Conservation (phyloP, 2,797 vertebrate species). For the Micropoecilia bifurca region DNA sequence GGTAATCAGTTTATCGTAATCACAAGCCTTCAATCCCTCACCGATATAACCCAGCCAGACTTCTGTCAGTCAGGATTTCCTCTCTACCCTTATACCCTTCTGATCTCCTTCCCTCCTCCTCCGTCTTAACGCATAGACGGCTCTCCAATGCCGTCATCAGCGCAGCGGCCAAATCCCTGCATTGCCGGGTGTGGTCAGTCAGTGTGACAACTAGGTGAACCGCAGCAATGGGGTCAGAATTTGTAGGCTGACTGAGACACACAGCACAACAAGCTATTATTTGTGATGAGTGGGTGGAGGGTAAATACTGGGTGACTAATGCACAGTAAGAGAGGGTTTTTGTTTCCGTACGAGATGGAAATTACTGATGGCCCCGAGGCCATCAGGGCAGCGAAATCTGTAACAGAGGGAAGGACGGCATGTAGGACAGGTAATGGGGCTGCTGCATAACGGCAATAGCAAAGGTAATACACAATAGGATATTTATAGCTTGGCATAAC, state of each 20-base stretch:
- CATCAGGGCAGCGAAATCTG: slow-evolving; percentile 42
- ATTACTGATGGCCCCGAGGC: slow-evolving; percentile 35
- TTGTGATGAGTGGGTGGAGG: slow-evolving; percentile 36
- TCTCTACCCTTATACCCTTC: slow-evolving; percentile 33
- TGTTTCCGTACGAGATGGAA: slow-evolving; percentile 43
- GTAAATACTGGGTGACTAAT: slow-evolving; percentile 35
- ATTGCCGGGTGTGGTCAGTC: slow-evolving; percentile 71
- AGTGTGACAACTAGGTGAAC: slow-evolving; percentile 73
- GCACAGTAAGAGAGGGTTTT: slow-evolving; percentile 30
- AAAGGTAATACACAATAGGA: slow-evolving; percentile 61
- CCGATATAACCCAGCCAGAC: slow-evolving; percentile 36
- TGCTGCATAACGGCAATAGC: slow-evolving; percentile 53
- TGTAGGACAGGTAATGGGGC: slow-evolving; percentile 53
- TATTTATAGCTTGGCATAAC: slow-evolving; percentile 73
- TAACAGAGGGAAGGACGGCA: slow-evolving; percentile 29
- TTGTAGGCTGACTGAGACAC: slow-evolving; percentile 28
- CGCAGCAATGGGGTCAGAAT: slow-evolving; percentile 38
- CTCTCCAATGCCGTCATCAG: slow-evolving; percentile 58
- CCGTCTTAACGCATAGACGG: slow-evolving; percentile 61
- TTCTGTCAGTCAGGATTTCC: slow-evolving; percentile 72
- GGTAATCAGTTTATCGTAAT: slow-evolving; percentile 74
- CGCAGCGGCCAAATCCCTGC: slow-evolving; percentile 67
- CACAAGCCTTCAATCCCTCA: slow-evolving; percentile 40
- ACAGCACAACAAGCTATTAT: slow-evolving; percentile 30
- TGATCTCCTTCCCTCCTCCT: slow-evolving; percentile 11